Conservation (phyloP, 2,888 invertebrate species). For the Chaetogeoica ovagalla region DNA sequence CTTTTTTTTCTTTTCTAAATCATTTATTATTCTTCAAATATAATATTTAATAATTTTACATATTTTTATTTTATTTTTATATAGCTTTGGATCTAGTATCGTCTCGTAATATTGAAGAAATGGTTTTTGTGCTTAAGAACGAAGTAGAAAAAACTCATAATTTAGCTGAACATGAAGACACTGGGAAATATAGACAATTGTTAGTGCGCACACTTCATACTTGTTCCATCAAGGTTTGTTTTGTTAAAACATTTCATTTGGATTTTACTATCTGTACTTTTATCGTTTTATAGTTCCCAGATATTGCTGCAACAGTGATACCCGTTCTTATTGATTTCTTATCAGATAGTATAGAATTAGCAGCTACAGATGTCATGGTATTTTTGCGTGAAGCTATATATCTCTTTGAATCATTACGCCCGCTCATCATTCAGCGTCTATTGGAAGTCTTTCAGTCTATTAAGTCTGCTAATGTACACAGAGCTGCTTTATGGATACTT, state of each 20-base stretch:
- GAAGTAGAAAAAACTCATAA: conserved; percentile 88
- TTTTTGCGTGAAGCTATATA: conserved; percentile 97
- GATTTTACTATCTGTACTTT: neutral
- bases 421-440: conserved; percentile 73
- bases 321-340: conserved; percentile 94
- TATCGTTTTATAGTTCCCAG: conserved; percentile 70
- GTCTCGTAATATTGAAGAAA: conserved; percentile 90
- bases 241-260: conserved; percentile 7
- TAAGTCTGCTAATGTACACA: conserved; percentile 86
- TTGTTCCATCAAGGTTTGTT: conserved; percentile 78
- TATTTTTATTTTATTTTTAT: conserved; percentile 55
- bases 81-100: conserved; percentile 85
- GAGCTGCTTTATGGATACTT: conserved; percentile 94
- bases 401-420: conserved; percentile 79
- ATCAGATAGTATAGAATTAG: conserved; percentile 83
- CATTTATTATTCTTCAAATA: neutral
- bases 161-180: conserved; percentile 88
- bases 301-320: conserved; percentile 90
- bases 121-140: conserved; percentile 89
- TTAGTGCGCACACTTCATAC: conserved; percentile 92
- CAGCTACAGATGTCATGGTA: conserved; percentile 90
- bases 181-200: conserved; percentile 91
- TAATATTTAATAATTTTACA: conserved; percentile 6
- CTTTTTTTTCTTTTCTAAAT: too few species aligned
- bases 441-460: conserved; percentile 84